Conservation (phyloP, 2,888 invertebrate species). For the Drosophila glabriapex region DNA sequence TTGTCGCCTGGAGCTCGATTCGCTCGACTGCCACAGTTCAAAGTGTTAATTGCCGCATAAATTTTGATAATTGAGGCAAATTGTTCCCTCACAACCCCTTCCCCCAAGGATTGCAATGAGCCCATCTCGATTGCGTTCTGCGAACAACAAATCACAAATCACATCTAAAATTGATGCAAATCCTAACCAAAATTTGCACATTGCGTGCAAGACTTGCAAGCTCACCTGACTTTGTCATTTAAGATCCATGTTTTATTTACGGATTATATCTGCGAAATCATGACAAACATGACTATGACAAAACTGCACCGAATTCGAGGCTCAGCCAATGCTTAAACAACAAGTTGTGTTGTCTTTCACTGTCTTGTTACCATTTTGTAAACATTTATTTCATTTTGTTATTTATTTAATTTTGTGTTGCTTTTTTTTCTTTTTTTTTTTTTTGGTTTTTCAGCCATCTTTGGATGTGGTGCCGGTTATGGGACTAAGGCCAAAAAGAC, state of each 20-base stretch:
- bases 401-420: slow-evolving; percentile 4
- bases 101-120: slow-evolving; percentile 26
- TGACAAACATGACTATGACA: background rate
- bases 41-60: slow-evolving; percentile 76
- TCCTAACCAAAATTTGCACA: background rate
- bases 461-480: slow-evolving; percentile 17
- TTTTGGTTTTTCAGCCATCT: slow-evolving; percentile 9
- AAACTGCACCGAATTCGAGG: background rate
- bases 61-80: slow-evolving; percentile 71
- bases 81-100: slow-evolving; percentile 21
- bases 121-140: background rate
- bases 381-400: background rate
- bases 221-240: background rate
- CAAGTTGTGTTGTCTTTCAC: background rate
- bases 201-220: too few species aligned
- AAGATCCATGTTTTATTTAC: background rate
- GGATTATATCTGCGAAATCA: background rate
- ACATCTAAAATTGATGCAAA: background rate
- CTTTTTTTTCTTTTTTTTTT: background rate
- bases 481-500: slow-evolving; percentile 16
- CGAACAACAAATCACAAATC: background rate
- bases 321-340: background rate
- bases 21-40: slow-evolving; percentile 63
- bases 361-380: slow-evolving; percentile 15
- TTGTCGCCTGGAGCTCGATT: slow-evolving; percentile 19